Evolutionary conservation across 92 coral and sea anemone genomes (phyloP), one percentile per base, ranked within the genome.

Genomic region (Siderastrea siderea): DNA sequence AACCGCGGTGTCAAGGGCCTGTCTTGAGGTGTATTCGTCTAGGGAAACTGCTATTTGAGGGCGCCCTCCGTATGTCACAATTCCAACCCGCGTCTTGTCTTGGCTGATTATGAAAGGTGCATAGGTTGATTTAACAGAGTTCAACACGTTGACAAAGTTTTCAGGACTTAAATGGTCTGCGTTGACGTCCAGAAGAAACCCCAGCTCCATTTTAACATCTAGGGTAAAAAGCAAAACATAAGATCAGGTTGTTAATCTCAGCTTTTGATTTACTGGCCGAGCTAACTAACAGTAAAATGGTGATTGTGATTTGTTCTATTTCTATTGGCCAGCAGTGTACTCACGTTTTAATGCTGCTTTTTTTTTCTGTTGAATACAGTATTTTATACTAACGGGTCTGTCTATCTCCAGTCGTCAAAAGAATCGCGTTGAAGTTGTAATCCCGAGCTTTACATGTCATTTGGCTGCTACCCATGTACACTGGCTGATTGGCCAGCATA

Each of bases 151-250:
- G 15, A 74, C 84, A 71, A 95, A 93, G 16, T 90, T 71, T 47
- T 72, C 74, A 19, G 89, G 61, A 64, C 87, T 73, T 67, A 93
- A 84, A 59, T 85, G 74, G 38, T 82, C 91, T 3, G 86, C 63
- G 9, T 85, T 87, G 61, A 85, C 82, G 61, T 95, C 98, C 53
- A 95, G 26, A 9, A 90, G 73, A 83, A 95, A 92, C 10, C 74
- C 96, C 7, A 95, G 94, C 15, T 95, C 98, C 96, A 95, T 92
- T 61, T 84, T 84, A 47, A 90, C 71, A 52, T 85, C 98, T 95
- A 73, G 45, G 55, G 43, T 1, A 66, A 52, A 9, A 66, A 79
- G 57, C 6, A 15, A 11, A 49, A 50, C 17, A 11, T 9, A 46
- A 55, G 10, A 55, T 7, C 61, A 11, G 10, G 12, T 7, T 11